A percentile compares a stretch with the other conserved stretches of the same genome.
Conservation (phyloP, 2,888 invertebrate species). For the Drosophila ochracea region DNA sequence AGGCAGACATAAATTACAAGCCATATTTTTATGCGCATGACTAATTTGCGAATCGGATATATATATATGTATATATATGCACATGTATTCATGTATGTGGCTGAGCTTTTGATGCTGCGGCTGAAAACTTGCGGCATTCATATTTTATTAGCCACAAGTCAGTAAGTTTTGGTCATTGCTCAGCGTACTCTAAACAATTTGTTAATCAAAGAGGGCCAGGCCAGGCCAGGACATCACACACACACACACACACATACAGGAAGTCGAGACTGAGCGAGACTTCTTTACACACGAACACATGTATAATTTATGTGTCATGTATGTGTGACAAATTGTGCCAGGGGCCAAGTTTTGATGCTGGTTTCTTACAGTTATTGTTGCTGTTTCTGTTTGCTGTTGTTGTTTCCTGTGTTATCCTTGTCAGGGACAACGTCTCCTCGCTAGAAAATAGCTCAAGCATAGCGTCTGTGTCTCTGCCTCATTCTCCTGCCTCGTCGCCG, state of each 20-base stretch:
- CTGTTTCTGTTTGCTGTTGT: constrained; percentile 17
- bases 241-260: background rate
- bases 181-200: constrained; percentile 76
- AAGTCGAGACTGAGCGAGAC: background rate
- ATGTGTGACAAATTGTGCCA: constrained; percentile 79
- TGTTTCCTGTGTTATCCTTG: constrained; percentile 31
- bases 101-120: constrained; percentile 65
- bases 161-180: constrained; percentile 72
- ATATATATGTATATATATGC: background rate
- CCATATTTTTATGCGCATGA: constrained; percentile 72
- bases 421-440: constrained; percentile 35
- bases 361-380: constrained; percentile 40
- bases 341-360: constrained; percentile 70
- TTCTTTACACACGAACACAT: constrained; percentile 23
- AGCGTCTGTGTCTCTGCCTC: constrained; percentile 24
- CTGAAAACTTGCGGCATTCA: constrained; percentile 72
- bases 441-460: constrained; percentile 35
- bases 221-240: constrained; percentile 37
- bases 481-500: constrained; percentile 16
- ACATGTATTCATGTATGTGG: constrained; percentile 14
- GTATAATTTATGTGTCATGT: constrained; percentile 72
- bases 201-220: constrained; percentile 70
- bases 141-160: constrained; percentile 78
- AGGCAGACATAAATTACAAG: constrained; percentile 68
- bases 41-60: constrained; percentile 65